phyloP scores from a whole-genome alignment of 2,797 vertebrate species.

The Amblyraja radiata region DNA sequence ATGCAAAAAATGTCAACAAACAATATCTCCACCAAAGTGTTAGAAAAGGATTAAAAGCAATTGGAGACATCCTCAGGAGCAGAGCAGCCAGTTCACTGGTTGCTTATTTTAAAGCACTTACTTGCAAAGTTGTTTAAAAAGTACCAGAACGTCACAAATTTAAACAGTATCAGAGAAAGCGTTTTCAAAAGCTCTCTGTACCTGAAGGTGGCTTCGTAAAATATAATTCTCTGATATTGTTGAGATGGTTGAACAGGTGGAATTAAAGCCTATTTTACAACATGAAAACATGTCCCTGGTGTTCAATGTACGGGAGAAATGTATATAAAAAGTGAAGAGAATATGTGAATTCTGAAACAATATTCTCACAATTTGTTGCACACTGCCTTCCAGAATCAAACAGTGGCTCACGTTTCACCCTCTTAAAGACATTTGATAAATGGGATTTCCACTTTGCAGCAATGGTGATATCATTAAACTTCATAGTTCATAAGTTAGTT shows the following conservation, averaged over 20 bases:
- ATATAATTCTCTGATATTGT: neutral
- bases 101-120: neutral
- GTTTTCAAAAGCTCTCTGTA: neutral
- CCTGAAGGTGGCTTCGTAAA: neutral
- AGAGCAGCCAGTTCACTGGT: neutral
- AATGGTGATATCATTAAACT: too few species aligned
- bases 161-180: neutral
- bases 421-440: too few species aligned
- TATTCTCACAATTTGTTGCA: neutral
- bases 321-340: neutral
- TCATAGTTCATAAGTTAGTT: too few species aligned
- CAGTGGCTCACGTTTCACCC: too few species aligned
- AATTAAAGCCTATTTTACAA: neutral
- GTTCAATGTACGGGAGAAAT: neutral
- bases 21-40: neutral
- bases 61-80: neutral
- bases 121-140: neutral
- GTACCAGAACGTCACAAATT: neutral
- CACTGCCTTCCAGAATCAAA: too few species aligned
- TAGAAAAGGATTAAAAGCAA: neutral
- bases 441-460: too few species aligned
- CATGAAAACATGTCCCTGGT: neutral
- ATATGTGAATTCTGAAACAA: neutral
- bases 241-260: neutral
- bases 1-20: neutral